Evolutionary conservation across 1,140 invertebrate species (phyloP), one percentile per base, ranked within the genome.

Genomic region (Carposina sasakii): DNA sequence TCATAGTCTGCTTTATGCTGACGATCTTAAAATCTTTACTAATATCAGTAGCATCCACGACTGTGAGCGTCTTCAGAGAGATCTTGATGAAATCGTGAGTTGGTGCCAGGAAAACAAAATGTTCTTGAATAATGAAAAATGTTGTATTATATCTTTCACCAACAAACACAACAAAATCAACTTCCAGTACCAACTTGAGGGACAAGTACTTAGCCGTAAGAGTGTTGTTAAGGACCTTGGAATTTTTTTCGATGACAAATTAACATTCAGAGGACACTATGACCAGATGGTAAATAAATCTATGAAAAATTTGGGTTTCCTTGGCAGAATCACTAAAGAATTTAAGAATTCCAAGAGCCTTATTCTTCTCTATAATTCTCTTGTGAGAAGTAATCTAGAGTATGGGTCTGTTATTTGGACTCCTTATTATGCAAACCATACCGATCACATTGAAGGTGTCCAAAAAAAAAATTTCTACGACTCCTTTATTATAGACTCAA

Each of bases 131-230:
- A 13, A 19, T 17, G n/a, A 39, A 3, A 39, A 39, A 13, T 39
- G 36, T 19, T 39, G 17, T 19, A 13, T 39, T 17, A 39, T 39
- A 16, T 17, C 15, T 4, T 39, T 39, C 15, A 41, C 21, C 13
- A 41, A n/a, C 4, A 41, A 26, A 41, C 3, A 6, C 2, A 23
- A 5, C 13, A 42, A 54, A 56, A 9, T 53, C n/a, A n/a, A n/a
- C n/a, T n/a, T n/a, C n/a, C n/a, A n/a, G n/a, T n/a, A n/a, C n/a
- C n/a, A n/a, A n/a, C n/a, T 33, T 10, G 31, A 13, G 9, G 13
- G 15, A 8, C 8, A 10, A 13, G n/a, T 4, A 8, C 13, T 33
- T 4, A 5, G 15, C 4, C 31, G n/a, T 4, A 13, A 8, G 31
- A 13, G 3, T 10, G n/a, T 13, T 10, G 5, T 33, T 33, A 5